A percentile compares a stretch with the other conserved stretches of the same genome.
Evolutionary conservation across 2,888 invertebrate species (phyloP).

Genomic region (Scrobipalpa atriplicella): DNA sequence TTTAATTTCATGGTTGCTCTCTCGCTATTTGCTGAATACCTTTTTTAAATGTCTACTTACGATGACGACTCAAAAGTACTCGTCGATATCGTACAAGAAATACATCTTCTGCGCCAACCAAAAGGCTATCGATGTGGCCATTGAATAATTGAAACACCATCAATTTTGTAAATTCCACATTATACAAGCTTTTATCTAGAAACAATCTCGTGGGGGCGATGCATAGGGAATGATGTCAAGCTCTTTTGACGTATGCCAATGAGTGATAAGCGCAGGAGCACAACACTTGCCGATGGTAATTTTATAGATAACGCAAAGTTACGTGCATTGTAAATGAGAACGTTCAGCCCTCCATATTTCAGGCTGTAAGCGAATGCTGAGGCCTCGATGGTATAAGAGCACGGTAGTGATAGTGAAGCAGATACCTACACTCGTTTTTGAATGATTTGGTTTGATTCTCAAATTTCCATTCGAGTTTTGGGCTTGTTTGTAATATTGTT

Average conservation of each 20-base stretch:
- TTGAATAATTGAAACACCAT: neutral
- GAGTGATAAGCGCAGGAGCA: slow-evolving; percentile 14
- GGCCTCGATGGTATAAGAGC: neutral
- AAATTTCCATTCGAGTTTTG: neutral
- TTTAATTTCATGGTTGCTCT: slow-evolving; percentile 7
- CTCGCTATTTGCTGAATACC: neutral
- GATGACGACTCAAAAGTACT: neutral
- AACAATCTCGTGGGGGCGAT: neutral
- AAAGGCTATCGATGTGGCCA: neutral
- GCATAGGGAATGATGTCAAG: slow-evolving; percentile 14
- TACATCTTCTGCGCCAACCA: too few species aligned
- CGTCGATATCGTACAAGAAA: too few species aligned
- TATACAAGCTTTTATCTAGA: neutral
- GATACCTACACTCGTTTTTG: neutral
- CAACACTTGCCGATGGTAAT: slow-evolving; percentile 58
- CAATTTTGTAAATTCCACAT: slow-evolving; percentile 3
- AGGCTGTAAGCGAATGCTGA: slow-evolving; percentile 43
- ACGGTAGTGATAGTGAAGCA: neutral
- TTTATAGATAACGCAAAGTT: slow-evolving; percentile 68
- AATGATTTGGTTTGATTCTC: neutral
- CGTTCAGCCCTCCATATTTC: slow-evolving; percentile 52
- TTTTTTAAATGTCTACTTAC: neutral
- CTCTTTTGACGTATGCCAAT: slow-evolving; percentile 2
- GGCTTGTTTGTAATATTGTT: too few species aligned
- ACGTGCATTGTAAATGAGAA: slow-evolving; percentile 60